Conservation (phyloP, 2,888 invertebrate species). For the Chrysina gloriosa region DNA sequence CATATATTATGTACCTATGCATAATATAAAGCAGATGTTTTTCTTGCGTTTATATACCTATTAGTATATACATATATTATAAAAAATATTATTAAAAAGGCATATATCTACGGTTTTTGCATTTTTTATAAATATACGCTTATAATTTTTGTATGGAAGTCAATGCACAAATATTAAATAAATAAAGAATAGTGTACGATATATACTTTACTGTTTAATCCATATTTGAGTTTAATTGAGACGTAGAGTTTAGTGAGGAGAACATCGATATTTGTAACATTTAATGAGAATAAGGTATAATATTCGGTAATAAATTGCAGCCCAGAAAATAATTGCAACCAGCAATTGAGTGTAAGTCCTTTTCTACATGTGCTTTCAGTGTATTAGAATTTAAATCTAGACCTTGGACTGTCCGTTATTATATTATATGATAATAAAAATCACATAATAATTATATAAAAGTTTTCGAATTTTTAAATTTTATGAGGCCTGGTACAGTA, state of each 20-base stretch:
- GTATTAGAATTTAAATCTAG: constrained; percentile 64
- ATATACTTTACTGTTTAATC: constrained; percentile 34
- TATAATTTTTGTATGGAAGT: constrained; percentile 51
- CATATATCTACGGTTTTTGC: constrained; percentile 30
- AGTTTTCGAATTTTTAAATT: constrained; percentile 67
- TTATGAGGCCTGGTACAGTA: constrained; percentile 66
- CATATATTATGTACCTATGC: constrained; percentile 21
- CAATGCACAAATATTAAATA: constrained; percentile 63
- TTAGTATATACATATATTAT: constrained; percentile 20
- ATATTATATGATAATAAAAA: constrained; percentile 44
- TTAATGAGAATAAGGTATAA: constrained; percentile 35
- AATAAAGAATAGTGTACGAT: constrained; percentile 39
- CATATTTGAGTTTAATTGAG: constrained; percentile 29
- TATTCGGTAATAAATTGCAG: constrained; percentile 26
- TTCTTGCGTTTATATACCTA: constrained; percentile 33
- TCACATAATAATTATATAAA: constrained; percentile 56
- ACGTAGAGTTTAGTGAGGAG: constrained; percentile 58
- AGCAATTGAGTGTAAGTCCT: constrained; percentile 42
- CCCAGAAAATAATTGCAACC: constrained; percentile 33
- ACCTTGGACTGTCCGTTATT: constrained; percentile 64
- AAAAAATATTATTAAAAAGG: constrained; percentile 28
- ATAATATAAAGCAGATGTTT: constrained; percentile 24
- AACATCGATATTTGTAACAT: constrained; percentile 64
- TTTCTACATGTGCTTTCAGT: constrained; percentile 65
- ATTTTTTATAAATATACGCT: constrained; percentile 41